Base-by-base conservation (phyloP, 2,888 invertebrate species). In the Himalopsyche anomala region DNA sequence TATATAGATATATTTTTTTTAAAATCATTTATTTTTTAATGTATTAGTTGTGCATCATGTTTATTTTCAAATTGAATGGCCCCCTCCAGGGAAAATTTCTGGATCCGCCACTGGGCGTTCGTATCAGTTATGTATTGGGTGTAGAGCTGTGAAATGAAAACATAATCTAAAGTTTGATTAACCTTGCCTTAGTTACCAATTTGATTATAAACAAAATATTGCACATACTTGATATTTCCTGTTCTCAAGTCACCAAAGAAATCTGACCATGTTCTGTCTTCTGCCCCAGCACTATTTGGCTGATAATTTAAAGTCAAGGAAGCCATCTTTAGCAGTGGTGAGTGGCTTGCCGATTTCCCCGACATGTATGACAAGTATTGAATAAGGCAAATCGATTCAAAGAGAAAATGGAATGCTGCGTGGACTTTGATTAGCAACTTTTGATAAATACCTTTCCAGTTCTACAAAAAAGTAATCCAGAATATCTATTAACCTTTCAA, bases 341-440 rank as follows among this genome's bases (percentile, higher is more conserved):
- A 92, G 91, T 96, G 95, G 81, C 93, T 91, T 51, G 91, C 90
- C 0, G 93, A 91, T 85, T 91, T 90, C 28, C 92, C 92, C 38
- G 94, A 93, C 89, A 95, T 91, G 91, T 96, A 97, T 0, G 94
- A 91, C 81, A 95, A 91, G 87, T 95, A 94, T 89, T 94, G 94
- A 28, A 92, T 89, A 38, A 95, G 90, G 12, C 92, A 91, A 83
- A 91, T 89, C 17, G 91, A 89, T 89, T 93, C 92, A 88, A 91
- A 92, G 4, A 90, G 90, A 28, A 92, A 87, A 90, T 94, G 93
- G 28, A 91, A 89, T 0, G 92, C 89, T 0, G 94, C 92, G 90
- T 95, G 93, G 0, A 93, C 89, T 86, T 91, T 92, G 28, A 94
- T 89, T 8, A 93, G 85, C 74, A 89, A 88, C 88, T 89, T 91